Conservation (phyloP, 2,888 invertebrate species). For the Lumbricus terrestris region DNA sequence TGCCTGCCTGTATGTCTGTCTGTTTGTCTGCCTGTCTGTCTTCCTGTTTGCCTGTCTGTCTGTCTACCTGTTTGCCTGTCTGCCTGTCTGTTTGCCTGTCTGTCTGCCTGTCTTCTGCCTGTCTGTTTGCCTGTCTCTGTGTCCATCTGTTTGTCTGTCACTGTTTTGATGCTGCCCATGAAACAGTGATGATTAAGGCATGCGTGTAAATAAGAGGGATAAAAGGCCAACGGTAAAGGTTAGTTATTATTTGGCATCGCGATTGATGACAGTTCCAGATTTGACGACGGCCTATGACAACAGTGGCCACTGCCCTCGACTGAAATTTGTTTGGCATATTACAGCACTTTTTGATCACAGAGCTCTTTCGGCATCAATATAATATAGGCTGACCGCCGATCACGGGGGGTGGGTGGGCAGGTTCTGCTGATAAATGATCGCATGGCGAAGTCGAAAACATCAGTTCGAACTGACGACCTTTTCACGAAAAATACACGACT, state of each 20-base stretch:
- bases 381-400: background rate
- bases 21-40: background rate
- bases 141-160: background rate
- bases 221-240: conserved; percentile 4
- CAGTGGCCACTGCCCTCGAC: no score
- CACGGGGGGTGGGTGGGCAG: accelerated
- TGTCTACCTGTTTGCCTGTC: background rate
- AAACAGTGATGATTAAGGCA: background rate
- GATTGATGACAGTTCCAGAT: no score
- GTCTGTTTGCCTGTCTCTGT: background rate
- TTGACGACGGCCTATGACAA: no score
- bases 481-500: no score
- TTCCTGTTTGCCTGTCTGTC: background rate
- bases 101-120: background rate
- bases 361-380: no score
- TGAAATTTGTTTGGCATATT: no score
- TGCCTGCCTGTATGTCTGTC: background rate
- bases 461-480: background rate
- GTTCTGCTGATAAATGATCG: background rate
- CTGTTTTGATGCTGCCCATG: background rate
- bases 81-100: background rate
- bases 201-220: background rate
- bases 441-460: background rate
- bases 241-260: background rate
- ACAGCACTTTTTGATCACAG: no score